These are phyloP conservation scores for Galerucella calmariensis DNA, from an alignment of 2,888 invertebrate species.

Conservation along the genomic window DNA sequence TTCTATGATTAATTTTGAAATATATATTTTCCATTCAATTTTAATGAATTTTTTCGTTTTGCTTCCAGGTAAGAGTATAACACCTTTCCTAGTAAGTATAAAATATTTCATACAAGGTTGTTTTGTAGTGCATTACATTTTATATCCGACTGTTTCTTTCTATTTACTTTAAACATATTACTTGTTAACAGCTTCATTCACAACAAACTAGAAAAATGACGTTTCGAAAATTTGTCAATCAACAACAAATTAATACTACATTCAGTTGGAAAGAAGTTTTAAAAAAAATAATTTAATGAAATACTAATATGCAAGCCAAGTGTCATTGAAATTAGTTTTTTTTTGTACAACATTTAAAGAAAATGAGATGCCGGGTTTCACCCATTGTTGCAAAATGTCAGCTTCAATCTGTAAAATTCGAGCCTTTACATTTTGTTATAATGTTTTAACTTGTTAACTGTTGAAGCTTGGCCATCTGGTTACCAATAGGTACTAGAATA, in stretches of 20 bases:
- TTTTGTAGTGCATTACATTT: background rate
- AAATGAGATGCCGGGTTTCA: no score
- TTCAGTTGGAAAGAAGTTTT: background rate
- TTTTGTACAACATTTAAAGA: no score
- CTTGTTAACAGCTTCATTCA: background rate
- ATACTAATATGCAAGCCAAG: background rate
- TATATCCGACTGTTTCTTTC: background rate
- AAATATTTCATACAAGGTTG: background rate
- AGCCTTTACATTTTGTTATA: no score
- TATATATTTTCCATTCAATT: background rate
- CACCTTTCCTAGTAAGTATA: background rate
- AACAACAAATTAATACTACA: background rate
- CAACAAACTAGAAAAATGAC: background rate
- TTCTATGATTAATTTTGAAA: background rate
- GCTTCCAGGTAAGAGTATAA: conserved; percentile 1
- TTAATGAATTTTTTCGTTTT: background rate
- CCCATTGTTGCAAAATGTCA: no score
- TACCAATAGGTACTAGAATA: no score
- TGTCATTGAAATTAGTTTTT: no score
- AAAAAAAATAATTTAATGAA: background rate
- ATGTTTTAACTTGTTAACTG: no score
- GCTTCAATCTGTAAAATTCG: no score
- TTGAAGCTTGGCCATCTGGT: no score
- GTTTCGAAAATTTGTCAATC: background rate
- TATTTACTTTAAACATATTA: background rate